phyloP scores from a whole-genome alignment of 2,113 vertebrate genomes.

The Poeciliopsis occidentalis region DNA sequence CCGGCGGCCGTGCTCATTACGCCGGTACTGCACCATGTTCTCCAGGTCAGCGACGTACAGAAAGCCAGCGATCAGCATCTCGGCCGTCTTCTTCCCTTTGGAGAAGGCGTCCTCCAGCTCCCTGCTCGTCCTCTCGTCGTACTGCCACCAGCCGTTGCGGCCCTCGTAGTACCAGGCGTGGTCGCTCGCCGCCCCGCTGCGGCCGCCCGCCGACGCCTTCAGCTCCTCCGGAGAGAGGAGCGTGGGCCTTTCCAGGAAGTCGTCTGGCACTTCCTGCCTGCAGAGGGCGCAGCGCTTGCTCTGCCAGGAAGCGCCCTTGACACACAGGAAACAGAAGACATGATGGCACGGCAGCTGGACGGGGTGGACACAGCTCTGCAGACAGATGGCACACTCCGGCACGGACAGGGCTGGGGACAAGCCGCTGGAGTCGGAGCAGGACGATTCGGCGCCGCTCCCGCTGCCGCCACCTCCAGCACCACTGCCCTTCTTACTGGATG shows the following conservation, averaged over 20 bases:
- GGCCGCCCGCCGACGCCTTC: constrained; percentile 88
- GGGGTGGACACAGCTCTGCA: constrained; percentile 96
- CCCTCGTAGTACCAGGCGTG: constrained; percentile 99
- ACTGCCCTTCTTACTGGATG: constrained; percentile 89
- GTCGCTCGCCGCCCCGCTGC: constrained; percentile 88
- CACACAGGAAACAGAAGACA: constrained; percentile 97
- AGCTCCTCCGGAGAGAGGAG: constrained; percentile 95
- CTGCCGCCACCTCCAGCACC: constrained; percentile 71
- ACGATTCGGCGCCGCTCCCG: constrained; percentile 66
- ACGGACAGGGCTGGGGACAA: constrained; percentile 87
- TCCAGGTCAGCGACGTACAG: constrained; percentile 97
- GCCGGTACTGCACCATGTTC: constrained; percentile 99
- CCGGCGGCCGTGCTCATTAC: constrained; percentile 95
- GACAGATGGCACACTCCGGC: constrained; percentile 96
- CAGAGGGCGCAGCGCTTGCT: constrained; percentile 97
- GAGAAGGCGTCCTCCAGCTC: constrained; percentile 97
- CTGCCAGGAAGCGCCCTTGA: constrained; percentile 98
- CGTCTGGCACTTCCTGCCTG: constrained; percentile 96
- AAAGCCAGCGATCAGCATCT: constrained; percentile 98
- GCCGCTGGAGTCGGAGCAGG: constrained; percentile 68
- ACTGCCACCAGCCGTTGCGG: constrained; percentile 99
- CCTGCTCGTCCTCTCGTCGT: constrained; percentile 97
- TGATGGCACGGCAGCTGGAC: constrained; percentile 97
- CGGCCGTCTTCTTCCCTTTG: constrained; percentile 97
- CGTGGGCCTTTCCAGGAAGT: constrained; percentile 98